phyloP scores from a whole-genome alignment of 53 echinoderm and acorn worm genomes.

The Holothuria leucospilota region DNA sequence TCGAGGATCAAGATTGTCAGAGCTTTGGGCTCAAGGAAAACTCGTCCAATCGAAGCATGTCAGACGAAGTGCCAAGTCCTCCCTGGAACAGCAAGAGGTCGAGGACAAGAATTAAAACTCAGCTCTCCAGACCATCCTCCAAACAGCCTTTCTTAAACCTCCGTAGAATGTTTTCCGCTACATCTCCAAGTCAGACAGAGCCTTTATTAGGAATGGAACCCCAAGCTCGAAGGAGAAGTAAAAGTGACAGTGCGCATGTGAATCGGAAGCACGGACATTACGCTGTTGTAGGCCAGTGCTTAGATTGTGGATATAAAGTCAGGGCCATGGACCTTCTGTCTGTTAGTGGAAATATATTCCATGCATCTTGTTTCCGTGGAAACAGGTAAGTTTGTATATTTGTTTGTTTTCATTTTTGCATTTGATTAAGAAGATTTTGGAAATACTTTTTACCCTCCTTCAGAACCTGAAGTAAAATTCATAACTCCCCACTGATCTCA shows the following conservation, averaged over 20 bases:
- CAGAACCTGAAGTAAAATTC: too few species aligned
- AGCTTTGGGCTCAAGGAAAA: not conserved
- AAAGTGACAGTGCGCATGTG: slow-evolving; percentile 25
- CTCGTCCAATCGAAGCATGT: not conserved
- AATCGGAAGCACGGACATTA: slow-evolving; percentile 28
- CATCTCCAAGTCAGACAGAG: not conserved
- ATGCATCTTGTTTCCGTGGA: slow-evolving; percentile 52
- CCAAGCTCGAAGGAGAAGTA: not conserved
- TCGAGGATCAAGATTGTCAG: not conserved
- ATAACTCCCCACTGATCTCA: too few species aligned
- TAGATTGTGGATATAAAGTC: slow-evolving; percentile 40
- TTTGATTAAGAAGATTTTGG: too few species aligned
- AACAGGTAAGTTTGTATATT: slow-evolving; percentile 29
- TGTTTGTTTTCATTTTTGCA: too few species aligned
- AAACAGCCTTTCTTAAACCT: slow-evolving; percentile 22
- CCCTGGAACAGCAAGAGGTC: not conserved
- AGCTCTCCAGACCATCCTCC: not conserved
- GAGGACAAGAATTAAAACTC: slow-evolving; percentile 27
- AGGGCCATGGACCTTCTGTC: slow-evolving; percentile 42
- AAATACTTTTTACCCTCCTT: too few species aligned
- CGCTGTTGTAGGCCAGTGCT: slow-evolving; percentile 32
- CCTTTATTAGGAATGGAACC: slow-evolving; percentile 14
- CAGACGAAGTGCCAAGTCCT: not conserved
- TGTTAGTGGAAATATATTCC: slow-evolving; percentile 40
- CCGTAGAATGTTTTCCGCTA: slow-evolving; percentile 11